Conservation (phyloP, 2,797 vertebrate genomes). For the Oryzias dopingdopingensis region DNA sequence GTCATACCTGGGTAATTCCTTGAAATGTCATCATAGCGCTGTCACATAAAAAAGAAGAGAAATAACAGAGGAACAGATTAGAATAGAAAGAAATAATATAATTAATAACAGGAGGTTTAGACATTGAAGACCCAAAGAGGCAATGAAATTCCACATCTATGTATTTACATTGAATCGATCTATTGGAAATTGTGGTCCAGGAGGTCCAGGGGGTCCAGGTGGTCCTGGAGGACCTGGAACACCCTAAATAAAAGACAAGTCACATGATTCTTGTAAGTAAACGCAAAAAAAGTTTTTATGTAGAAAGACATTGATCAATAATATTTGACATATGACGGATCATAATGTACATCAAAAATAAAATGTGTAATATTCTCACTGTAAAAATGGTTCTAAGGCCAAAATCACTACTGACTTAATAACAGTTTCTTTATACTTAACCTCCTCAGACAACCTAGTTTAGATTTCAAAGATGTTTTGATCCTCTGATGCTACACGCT, state of each 20-base stretch:
- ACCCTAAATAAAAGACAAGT: slow-evolving; percentile 68
- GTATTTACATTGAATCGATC: slow-evolving; percentile 78
- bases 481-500: no score
- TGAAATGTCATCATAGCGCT: slow-evolving; percentile 73
- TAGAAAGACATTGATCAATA: no score
- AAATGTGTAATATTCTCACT: no score
- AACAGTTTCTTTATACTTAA: no score
- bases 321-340: no score
- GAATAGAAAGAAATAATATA: not conserved
- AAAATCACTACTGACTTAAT: no score
- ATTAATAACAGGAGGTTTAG: not conserved
- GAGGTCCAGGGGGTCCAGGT: slow-evolving; percentile 79
- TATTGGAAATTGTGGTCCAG: slow-evolving; percentile 68
- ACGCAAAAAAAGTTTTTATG: no score
- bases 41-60: slow-evolving; percentile 14
- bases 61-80: not conserved
- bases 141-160: not conserved
- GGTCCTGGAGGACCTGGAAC: slow-evolving; percentile 80
- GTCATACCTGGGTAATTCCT: slow-evolving; percentile 72
- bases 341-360: no score
- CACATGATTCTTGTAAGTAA: not conserved
- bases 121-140: no score
- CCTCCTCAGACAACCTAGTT: no score
- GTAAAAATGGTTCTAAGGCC: no score
- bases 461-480: no score